Conservation (phyloP, 1,140 invertebrate genomes). For the Bombyx mori region ASM3026992v2 NC_085129.1:2515001-2515500, state of each 20-base stretch:
- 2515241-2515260: slow-evolving; percentile 79
- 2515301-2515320: slow-evolving; percentile 71
- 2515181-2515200: slow-evolving; percentile 57
- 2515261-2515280: slow-evolving; percentile 80
- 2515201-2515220: slow-evolving; percentile 76
- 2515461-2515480: slow-evolving; percentile 74
- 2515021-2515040: slow-evolving; percentile 78
- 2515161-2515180: slow-evolving; percentile 65
- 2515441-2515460: slow-evolving; percentile 75
- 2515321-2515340: slow-evolving; percentile 86
- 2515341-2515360: slow-evolving; percentile 85
- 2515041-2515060: slow-evolving; percentile 85
- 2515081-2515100: slow-evolving; percentile 64
- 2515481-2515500: slow-evolving; percentile 92
- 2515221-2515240: slow-evolving; percentile 74
- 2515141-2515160: slow-evolving; percentile 60
- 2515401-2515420: slow-evolving; percentile 83
- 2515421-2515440: slow-evolving; percentile 85
- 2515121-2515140: slow-evolving; percentile 62
- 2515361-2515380: slow-evolving; percentile 96
- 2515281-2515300: slow-evolving; percentile 69
- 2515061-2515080: slow-evolving; percentile 88
- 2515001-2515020: slow-evolving; percentile 81
- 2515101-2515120: slow-evolving; percentile 48
- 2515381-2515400: slow-evolving; percentile 78